phyloP scores from a whole-genome alignment of 2,797 vertebrate genomes.

The Clamator glandarius region DNA sequence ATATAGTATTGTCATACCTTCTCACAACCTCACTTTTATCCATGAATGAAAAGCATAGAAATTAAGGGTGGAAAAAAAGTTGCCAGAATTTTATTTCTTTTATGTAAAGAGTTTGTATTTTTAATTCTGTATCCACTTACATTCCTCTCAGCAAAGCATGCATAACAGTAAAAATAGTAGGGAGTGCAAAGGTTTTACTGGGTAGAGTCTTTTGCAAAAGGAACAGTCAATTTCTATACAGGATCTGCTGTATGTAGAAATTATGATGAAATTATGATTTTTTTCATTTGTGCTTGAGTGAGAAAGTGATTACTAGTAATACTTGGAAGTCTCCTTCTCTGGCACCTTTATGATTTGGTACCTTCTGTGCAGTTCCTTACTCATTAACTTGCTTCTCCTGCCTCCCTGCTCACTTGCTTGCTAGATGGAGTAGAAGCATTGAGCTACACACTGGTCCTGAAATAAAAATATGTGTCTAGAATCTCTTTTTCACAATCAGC shows the following conservation, averaged over 20 bases:
- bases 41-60: neutral
- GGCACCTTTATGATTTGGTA: neutral
- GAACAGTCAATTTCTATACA: neutral
- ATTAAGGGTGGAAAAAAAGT: neutral
- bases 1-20: neutral
- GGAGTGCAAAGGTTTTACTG: neutral
- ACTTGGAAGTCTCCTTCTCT: neutral
- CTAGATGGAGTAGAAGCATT: neutral
- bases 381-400: neutral
- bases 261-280: neutral
- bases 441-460: neutral
- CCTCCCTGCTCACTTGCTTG: neutral
- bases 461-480: neutral
- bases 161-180: neutral
- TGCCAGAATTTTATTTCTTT: neutral
- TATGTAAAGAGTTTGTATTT: neutral
- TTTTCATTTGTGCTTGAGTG: neutral
- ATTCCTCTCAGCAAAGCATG: neutral
- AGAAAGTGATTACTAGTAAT: neutral
- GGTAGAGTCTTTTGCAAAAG: neutral
- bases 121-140: neutral
- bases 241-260: neutral
- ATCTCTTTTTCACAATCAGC: neutral
- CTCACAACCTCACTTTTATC: neutral
- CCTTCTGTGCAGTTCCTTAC: neutral